Evolutionary conservation across 2,797 vertebrate genomes (phyloP), one percentile per base, ranked within the genome.

Genomic region (Atherinosoma microstoma): DNA sequence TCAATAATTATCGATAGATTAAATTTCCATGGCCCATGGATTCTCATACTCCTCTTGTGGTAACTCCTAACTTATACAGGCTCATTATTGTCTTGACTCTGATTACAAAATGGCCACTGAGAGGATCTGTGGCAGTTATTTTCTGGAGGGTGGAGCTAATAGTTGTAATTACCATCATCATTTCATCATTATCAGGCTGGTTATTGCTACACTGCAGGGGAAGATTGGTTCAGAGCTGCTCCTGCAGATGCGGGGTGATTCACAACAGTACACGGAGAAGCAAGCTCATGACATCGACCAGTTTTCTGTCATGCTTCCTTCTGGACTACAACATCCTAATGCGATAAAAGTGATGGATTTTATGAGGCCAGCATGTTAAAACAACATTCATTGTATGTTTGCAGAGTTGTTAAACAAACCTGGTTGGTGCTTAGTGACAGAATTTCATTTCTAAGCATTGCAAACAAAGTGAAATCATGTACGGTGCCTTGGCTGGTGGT

Each of bases 401-500:
- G 30, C 47, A 42, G 4, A 16, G 7, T 3, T 47, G 13, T 35
- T 62, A 6, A 53, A 63, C 45, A 60, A 36, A 42, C 12, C 24
- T 34, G 22, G 35, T 22, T 47, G 0, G 7, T 58, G 34, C 0
- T 51, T 18, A 40, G 13, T n/a, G 11, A 30, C 6, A 16, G 22
- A 24, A 62, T 3, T 59, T 13, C 36, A 40, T 78, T 58, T 63
- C 29, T 63, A 29, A 53, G 34, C 34, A n/a, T 57, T 16, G 15
- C 11, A 60, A 42, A 75, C 20, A n/a, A 34, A 65, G 22, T 58
- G 24, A 70, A 79, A 65, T 76, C 1, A 67, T 35, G 16, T 51
- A 18, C 54, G 38, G 35, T 12, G 15, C 32, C 59, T 8, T 34
- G 42, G 6, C 30, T 65, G 34, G 34, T 56, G 27, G 7, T 2